phyloP scores from a whole-genome alignment of 2,797 vertebrate species.

The Falco columbarius region DNA sequence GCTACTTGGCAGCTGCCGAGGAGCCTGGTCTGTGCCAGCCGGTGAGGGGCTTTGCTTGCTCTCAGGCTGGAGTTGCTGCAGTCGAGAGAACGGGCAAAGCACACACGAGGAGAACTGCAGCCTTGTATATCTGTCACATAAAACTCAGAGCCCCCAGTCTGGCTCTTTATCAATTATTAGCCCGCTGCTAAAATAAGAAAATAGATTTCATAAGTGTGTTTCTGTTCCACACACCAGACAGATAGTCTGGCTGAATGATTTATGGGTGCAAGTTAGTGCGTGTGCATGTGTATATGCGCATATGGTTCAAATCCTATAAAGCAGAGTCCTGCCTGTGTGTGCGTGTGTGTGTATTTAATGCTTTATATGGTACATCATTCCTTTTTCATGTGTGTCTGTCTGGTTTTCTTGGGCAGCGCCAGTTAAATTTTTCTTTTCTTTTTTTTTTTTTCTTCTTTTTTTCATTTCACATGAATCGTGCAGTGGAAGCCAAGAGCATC shows the following conservation, averaged over 20 bases:
- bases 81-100: neutral
- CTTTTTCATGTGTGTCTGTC: conserved; percentile 49
- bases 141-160: conserved; percentile 7
- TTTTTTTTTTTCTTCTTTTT: neutral
- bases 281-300: conserved; percentile 2
- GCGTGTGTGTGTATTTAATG: neutral
- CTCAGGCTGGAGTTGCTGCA: neutral
- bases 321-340: conserved; percentile 3
- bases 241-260: conserved; percentile 57
- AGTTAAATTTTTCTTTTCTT: neutral
- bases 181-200: conserved; percentile 47
- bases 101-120: neutral
- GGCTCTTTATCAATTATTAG: conserved; percentile 56
- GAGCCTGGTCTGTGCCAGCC: neutral
- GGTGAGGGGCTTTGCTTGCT: neutral
- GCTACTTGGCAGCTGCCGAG: neutral
- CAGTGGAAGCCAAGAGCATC: neutral
- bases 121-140: conserved; percentile 24
- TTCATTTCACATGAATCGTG: conserved; percentile 5
- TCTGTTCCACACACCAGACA: conserved; percentile 45
- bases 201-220: conserved; percentile 43
- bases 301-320: conserved; percentile 49
- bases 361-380: conserved; percentile 44
- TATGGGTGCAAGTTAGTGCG: neutral
- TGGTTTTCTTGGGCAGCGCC: conserved; percentile 45